Conservation (phyloP, 2,888 invertebrate genomes). For the Brachyopa scutellaris region DNA sequence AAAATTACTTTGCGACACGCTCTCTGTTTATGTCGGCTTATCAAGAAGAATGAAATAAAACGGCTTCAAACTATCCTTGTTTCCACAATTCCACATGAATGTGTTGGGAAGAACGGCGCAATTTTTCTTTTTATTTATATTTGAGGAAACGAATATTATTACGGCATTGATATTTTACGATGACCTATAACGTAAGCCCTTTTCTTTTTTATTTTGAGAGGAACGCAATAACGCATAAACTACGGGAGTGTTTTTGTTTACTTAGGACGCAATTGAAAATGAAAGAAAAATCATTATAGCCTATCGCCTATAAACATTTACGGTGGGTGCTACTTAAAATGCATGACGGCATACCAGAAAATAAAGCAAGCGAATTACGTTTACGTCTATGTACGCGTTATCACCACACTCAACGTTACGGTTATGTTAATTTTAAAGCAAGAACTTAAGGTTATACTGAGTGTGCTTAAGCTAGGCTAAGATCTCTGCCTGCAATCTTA, state of each 20-base stretch:
- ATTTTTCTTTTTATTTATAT: conserved; percentile 25
- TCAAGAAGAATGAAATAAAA: conserved; percentile 21
- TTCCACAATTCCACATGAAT: conserved; percentile 11
- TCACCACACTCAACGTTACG: too few species aligned
- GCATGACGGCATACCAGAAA: too few species aligned
- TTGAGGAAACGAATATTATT: conserved; percentile 48
- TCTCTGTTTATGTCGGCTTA: conserved; percentile 18
- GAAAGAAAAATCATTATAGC: conserved; percentile 9
- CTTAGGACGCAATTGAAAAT: conserved; percentile 37
- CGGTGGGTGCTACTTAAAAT: conserved; percentile 12
- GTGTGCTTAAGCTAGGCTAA: too few species aligned
- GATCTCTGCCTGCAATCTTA: too few species aligned
- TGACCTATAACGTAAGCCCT: conserved; percentile 51
- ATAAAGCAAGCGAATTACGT: too few species aligned
- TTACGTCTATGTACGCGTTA: too few species aligned
- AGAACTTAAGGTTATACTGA: too few species aligned
- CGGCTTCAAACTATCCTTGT: conserved; percentile 14
- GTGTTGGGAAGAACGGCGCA: conserved; percentile 12
- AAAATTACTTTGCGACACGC: conserved; percentile 51
- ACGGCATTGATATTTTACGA: conserved; percentile 53
- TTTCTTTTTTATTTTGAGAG: conserved; percentile 25
- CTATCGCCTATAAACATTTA: neutral
- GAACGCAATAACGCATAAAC: conserved; percentile 7
- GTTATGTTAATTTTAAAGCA: too few species aligned
- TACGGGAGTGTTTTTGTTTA: conserved; percentile 13